Evolutionary conservation across 2,797 vertebrate species (phyloP).

Genomic region (Gambusia yucatana): DNA sequence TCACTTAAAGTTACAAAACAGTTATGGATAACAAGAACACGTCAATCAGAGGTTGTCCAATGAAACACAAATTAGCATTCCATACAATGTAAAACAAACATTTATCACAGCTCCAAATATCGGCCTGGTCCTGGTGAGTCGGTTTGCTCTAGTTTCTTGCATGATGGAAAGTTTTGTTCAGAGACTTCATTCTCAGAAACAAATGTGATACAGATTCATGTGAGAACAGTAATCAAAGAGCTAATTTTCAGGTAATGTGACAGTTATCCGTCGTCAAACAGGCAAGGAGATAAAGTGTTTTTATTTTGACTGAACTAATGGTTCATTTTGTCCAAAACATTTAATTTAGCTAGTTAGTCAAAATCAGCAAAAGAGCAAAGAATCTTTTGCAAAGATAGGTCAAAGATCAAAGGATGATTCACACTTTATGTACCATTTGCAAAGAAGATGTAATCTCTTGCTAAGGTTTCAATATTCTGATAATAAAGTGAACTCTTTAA

Average conservation of each 20-base stretch:
- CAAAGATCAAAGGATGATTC: not conserved
- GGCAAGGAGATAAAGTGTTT: not conserved
- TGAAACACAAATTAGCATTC: not conserved
- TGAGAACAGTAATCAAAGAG: not conserved
- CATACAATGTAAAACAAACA: not conserved
- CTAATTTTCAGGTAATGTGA: not conserved
- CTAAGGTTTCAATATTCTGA: slow-evolving; percentile 34
- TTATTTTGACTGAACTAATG: not conserved
- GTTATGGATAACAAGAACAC: not conserved
- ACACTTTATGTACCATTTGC: not conserved
- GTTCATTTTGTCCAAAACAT: not conserved
- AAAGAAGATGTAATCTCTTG: not conserved
- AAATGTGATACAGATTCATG: not conserved
- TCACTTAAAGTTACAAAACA: too few relatives aligned
- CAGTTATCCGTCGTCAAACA: not conserved
- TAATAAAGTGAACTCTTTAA: slow-evolving; percentile 56
- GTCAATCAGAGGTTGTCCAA: not conserved
- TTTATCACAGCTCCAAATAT: not conserved
- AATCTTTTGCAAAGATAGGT: not conserved
- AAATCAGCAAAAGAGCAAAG: not conserved
- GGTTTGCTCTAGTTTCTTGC: not conserved
- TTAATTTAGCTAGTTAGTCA: not conserved
- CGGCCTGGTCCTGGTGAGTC: not conserved
- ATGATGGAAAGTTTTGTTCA: not conserved
- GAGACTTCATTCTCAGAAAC: not conserved